Evolutionary conservation across 2,888 invertebrate genomes (phyloP).

Genomic region (Mechanitis messenoides): DNA sequence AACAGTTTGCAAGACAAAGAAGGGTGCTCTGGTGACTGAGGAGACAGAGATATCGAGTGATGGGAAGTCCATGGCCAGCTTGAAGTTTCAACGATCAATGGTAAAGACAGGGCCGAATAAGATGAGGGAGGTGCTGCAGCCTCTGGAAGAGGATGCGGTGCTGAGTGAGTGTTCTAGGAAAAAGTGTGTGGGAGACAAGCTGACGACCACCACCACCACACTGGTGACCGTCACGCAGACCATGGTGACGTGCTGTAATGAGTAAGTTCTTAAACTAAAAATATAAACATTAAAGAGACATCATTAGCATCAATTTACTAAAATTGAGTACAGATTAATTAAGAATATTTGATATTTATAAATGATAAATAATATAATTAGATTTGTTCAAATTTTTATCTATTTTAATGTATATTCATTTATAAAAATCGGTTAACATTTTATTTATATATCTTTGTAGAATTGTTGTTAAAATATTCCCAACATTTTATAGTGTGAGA

Average conservation of each 20-base stretch:
- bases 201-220: conserved; percentile 66
- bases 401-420: too few relatives aligned
- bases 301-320: too few relatives aligned
- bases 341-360: too few relatives aligned
- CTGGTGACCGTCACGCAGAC: conserved; percentile 69
- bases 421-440: too few relatives aligned
- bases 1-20: conserved; percentile 61
- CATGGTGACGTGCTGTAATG: conserved; percentile 67
- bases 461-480: too few relatives aligned
- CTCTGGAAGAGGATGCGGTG: conserved; percentile 58
- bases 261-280: conserved; percentile 53
- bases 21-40: conserved; percentile 65
- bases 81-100: conserved; percentile 64
- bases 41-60: conserved; percentile 66
- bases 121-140: conserved; percentile 57
- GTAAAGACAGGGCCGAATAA: conserved; percentile 63
- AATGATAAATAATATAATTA: too few relatives aligned
- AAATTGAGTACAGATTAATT: too few relatives aligned
- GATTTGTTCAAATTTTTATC: too few relatives aligned
- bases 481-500: too few relatives aligned
- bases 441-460: too few relatives aligned
- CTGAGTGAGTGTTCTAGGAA: conserved; percentile 53
- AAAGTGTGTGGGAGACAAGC: conserved; percentile 61
- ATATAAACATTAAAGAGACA: too few relatives aligned
- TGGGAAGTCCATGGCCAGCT: conserved; percentile 58